phyloP scores from a whole-genome alignment of 53 echinoderm and acorn worm genomes.

The Paracentrotus lividus region DNA sequence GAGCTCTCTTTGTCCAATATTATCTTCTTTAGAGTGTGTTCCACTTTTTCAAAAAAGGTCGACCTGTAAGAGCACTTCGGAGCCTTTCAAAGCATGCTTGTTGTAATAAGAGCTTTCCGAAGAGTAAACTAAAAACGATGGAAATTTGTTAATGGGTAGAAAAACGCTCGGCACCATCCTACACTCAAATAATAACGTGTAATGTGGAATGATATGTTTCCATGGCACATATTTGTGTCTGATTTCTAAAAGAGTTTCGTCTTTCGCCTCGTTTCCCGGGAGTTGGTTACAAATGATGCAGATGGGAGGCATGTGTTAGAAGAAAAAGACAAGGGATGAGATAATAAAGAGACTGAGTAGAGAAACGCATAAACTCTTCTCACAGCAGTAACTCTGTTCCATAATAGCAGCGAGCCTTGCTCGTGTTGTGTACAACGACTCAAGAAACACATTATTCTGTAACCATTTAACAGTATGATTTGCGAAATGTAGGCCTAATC shows the following conservation, averaged over 20 bases:
- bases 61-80: not conserved
- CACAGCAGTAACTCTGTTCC: no score
- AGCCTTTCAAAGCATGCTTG: not conserved
- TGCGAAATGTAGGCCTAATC: no score
- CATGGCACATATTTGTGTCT: constrained; percentile 45
- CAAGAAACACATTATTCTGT: no score
- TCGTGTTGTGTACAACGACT: no score
- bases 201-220: constrained; percentile 54
- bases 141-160: not conserved
- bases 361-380: no score
- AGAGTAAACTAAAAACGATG: not conserved
- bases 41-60: not conserved
- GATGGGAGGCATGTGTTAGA: not conserved
- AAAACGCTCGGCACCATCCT: not conserved
- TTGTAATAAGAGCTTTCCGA: not conserved
- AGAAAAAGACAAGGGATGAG: not conserved
- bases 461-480: no score
- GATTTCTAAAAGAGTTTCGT: constrained; percentile 35
- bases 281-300: constrained; percentile 53
- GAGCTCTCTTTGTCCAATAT: not conserved
- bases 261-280: not conserved
- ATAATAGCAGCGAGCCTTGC: no score
- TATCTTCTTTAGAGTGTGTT: not conserved
- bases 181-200: not conserved
- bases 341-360: no score